Conservation (phyloP, 2,797 vertebrate genomes). For the Sitta carolinensis region DNA sequence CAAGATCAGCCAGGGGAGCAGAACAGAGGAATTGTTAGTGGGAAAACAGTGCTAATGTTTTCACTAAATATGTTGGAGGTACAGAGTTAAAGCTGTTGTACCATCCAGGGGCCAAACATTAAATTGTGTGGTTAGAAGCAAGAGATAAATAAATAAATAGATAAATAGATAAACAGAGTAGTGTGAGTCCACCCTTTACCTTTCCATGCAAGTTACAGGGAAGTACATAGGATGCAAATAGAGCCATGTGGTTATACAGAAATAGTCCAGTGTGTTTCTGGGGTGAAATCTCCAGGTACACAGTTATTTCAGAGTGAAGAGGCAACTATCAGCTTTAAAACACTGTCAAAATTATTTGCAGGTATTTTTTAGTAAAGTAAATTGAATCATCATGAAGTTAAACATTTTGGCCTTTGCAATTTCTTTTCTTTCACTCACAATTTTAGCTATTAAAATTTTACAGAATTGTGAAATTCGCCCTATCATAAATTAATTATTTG, state of each 20-base stretch:
- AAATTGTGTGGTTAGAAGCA: neutral
- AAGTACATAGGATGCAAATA: neutral
- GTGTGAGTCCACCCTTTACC: neutral
- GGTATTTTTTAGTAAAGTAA: conserved; percentile 45
- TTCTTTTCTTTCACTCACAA: conserved; percentile 29
- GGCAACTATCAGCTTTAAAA: conserved; percentile 60
- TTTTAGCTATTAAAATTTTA: conserved; percentile 25
- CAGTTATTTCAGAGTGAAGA: neutral
- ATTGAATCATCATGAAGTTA: conserved; percentile 37
- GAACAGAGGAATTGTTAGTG: neutral
- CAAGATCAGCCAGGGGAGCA: neutral
- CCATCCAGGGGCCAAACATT: neutral
- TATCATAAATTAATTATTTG: conserved; percentile 4
- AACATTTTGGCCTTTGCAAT: conserved; percentile 8
- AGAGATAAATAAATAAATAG: neutral
- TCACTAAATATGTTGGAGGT: neutral
- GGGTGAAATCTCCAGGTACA: neutral
- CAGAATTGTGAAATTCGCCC: neutral
- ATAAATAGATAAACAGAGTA: neutral
- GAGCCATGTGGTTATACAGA: neutral
- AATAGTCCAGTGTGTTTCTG: neutral
- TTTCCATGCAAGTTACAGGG: neutral
- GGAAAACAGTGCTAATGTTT: neutral
- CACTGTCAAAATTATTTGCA: conserved; percentile 54
- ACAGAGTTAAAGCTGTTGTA: neutral